Percentiles rank a stretch among this genome's conserved stretches.
Evolutionary conservation across 2,113 vertebrate genomes (phyloP).

Genomic region (Cromileptes altivelis): DNA sequence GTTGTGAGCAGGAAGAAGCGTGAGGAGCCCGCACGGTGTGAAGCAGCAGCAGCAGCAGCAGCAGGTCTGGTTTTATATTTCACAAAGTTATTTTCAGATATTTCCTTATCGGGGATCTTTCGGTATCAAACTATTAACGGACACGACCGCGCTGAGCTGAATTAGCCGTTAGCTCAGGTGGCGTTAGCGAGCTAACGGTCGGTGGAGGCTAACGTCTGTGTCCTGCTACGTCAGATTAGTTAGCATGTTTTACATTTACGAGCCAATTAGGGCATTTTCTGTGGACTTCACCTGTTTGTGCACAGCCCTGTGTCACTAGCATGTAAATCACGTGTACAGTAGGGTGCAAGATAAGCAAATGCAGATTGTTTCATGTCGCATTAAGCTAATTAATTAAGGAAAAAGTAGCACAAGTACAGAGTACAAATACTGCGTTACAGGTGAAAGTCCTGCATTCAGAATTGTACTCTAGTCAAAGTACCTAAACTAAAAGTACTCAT

Average conservation of each 20-base stretch:
- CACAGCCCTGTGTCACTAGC: background rate
- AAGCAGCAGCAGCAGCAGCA: background rate
- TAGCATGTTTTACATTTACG: too few species aligned
- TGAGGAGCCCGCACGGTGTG: background rate
- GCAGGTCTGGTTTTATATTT: slow-evolving; percentile 36
- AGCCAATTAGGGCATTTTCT: background rate
- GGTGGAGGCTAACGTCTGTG: background rate
- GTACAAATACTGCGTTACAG: too few species aligned
- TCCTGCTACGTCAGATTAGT: background rate
- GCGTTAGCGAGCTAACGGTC: slow-evolving; percentile 25
- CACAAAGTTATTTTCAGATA: background rate
- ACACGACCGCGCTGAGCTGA: background rate
- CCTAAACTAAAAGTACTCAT: too few species aligned
- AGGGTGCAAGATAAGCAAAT: background rate
- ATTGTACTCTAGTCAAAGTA: too few species aligned
- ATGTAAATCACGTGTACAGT: background rate
- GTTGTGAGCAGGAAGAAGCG: background rate
- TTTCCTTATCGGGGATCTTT: background rate
- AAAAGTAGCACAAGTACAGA: too few species aligned
- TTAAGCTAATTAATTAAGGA: background rate
- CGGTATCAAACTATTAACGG: rapidly evolving
- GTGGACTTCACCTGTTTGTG: background rate
- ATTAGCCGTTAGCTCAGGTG: background rate
- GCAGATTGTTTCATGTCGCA: background rate
- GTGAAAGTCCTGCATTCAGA: too few species aligned